A percentile compares a stretch with the other conserved stretches of the same genome.
phyloP scores from a whole-genome alignment of 2,797 vertebrate genomes.

The Danio jaintianensis region DNA sequence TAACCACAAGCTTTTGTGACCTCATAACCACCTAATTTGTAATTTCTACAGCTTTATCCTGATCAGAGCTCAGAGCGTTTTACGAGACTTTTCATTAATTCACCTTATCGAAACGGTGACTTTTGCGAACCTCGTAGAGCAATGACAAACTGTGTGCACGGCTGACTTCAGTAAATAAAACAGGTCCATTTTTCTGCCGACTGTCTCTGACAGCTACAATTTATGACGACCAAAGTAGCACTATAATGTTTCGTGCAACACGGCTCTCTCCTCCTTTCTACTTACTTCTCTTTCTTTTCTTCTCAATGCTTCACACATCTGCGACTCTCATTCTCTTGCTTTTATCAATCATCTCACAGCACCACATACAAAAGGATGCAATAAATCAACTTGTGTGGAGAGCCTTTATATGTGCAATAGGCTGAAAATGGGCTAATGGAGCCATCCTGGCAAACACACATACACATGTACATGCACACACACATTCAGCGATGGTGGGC shows the following conservation, averaged over 20 bases:
- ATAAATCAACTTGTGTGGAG: slow-evolving; percentile 53
- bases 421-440: slow-evolving; percentile 46
- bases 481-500: slow-evolving; percentile 48
- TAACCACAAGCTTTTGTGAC: background rate
- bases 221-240: slow-evolving; percentile 41
- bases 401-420: slow-evolving; percentile 44
- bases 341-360: slow-evolving; percentile 53
- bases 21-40: slow-evolving; percentile 2
- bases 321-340: slow-evolving; percentile 49
- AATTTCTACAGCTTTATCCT: slow-evolving; percentile 1
- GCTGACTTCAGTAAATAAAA: slow-evolving; percentile 44
- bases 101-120: slow-evolving; percentile 16
- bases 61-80: slow-evolving; percentile 1
- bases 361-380: slow-evolving; percentile 50
- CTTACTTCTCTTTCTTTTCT: slow-evolving; percentile 16
- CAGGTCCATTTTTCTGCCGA: slow-evolving; percentile 28
- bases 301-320: slow-evolving; percentile 48
- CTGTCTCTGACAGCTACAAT: slow-evolving; percentile 41
- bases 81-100: slow-evolving; percentile 26
- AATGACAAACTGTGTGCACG: slow-evolving; percentile 30
- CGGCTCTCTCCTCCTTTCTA: slow-evolving; percentile 8
- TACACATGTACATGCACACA: slow-evolving; percentile 34
- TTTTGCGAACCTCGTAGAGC: slow-evolving; percentile 20
- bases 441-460: slow-evolving; percentile 27
- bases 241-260: slow-evolving; percentile 36